Conservation (phyloP, 2,888 invertebrate genomes). For the Coleophora deauratella region DNA sequence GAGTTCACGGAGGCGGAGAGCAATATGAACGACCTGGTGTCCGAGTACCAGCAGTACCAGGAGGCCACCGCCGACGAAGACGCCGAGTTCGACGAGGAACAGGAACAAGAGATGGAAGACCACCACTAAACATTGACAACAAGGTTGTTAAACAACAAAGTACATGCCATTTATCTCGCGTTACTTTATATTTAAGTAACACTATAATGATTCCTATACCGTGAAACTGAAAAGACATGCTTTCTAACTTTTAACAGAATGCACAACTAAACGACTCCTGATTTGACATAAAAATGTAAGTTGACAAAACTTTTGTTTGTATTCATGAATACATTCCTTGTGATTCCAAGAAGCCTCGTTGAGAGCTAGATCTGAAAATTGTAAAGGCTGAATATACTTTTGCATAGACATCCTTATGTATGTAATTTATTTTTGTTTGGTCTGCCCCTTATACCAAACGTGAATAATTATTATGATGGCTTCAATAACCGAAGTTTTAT, state of each 20-base stretch:
- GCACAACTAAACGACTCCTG: conserved; percentile 58
- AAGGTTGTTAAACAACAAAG: conserved; percentile 30
- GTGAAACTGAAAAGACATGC: conserved; percentile 51
- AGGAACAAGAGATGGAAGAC: conserved; percentile 80
- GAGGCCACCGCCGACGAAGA: conserved; percentile 89
- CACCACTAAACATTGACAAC: conserved; percentile 35
- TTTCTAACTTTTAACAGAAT: conserved; percentile 71
- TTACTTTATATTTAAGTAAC: conserved; percentile 58
- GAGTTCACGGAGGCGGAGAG: conserved; percentile 96
- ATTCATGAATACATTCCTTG: conserved; percentile 51
- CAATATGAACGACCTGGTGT: conserved; percentile 95
- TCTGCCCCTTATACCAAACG: conserved; percentile 39
- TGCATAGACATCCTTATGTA: conserved; percentile 44
- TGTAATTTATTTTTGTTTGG: conserved; percentile 32
- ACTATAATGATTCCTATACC: conserved; percentile 61
- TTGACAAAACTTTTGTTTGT: conserved; percentile 38
- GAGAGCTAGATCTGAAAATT: conserved; percentile 55
- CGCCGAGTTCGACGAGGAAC: conserved; percentile 86
- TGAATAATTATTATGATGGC: conserved; percentile 43
- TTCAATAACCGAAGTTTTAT: conserved; percentile 65
- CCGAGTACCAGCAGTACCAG: conserved; percentile 95
- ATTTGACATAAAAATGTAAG: conserved; percentile 38
- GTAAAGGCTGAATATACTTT: conserved; percentile 52
- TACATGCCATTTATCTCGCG: conserved; percentile 62
- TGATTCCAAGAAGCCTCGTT: conserved; percentile 42